These are phyloP conservation scores for Eulithis testata DNA, from an alignment of 2,888 invertebrate species.

Conservation along the genomic window DNA sequence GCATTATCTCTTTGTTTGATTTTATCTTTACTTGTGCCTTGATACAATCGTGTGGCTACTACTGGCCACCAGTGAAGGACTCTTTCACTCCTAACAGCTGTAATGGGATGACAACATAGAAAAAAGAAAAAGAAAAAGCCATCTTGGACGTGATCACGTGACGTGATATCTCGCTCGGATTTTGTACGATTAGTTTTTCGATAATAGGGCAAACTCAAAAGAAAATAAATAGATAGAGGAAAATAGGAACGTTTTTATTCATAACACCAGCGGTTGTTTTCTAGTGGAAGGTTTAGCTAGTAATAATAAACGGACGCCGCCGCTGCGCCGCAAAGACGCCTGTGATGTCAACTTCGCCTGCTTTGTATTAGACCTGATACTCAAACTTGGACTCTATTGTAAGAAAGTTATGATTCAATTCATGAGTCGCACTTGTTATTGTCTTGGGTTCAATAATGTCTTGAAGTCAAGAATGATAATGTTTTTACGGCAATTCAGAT, in stretches of 20 bases:
- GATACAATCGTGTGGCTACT: not conserved
- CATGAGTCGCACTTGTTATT: not conserved
- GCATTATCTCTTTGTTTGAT: conserved; percentile 14
- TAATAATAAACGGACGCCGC: conserved; percentile 12
- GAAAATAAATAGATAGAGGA: no score
- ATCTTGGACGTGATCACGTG: no score
- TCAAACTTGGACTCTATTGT: conserved; percentile 6
- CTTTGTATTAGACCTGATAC: conserved; percentile 3
- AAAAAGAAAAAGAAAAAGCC: no score
- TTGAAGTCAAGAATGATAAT: not conserved
- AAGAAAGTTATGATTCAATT: conserved; percentile 2
- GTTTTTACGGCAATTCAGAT: not conserved
- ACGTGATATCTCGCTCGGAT: no score
- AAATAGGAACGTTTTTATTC: no score
- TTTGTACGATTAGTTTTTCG: no score
- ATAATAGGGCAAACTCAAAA: no score
- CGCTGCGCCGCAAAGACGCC: conserved; percentile 11
- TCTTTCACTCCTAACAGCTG: no score
- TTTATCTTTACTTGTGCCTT: conserved; percentile 19
- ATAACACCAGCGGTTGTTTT: no score
- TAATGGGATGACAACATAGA: no score
- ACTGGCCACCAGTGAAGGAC: no score
- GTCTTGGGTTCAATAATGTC: not conserved
- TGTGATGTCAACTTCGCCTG: conserved; percentile 13
- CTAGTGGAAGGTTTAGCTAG: no score